These are phyloP conservation scores for Cladorhizidae sp. DNA, from an alignment of 37 sponge, comb jelly and placozoan species.

Conservation along the genomic window DNA sequence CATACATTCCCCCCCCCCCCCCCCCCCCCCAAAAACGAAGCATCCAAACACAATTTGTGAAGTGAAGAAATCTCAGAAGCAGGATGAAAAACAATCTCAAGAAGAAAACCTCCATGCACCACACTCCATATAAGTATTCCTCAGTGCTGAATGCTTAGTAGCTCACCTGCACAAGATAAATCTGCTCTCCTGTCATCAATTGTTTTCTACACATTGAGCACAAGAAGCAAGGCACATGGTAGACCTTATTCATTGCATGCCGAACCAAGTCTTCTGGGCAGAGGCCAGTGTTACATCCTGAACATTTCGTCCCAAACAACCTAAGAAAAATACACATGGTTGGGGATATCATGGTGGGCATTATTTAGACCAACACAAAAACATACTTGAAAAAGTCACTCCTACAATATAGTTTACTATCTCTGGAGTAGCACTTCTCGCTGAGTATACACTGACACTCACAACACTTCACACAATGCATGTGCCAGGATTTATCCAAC, in stretches of 20 bases:
- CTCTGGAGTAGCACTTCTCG: conserved; percentile 92
- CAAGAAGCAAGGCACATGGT: conserved; percentile 72
- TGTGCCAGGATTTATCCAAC: conserved; percentile 88
- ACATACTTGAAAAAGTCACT: conserved; percentile 89
- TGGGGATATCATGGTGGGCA: neutral
- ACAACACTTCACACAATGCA: conserved; percentile 85
- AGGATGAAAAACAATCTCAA: no score
- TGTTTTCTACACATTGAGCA: conserved; percentile 72
- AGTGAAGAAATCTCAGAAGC: no score
- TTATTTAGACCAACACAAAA: neutral
- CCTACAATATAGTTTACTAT: conserved; percentile 85
- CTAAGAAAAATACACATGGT: no score
- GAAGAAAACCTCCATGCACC: no score
- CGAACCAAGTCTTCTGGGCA: conserved; percentile 85
- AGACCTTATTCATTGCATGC: conserved; percentile 71
- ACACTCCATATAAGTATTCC: no score
- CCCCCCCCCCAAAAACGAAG: no score
- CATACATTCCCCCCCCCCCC: no score
- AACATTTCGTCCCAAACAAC: conserved; percentile 76
- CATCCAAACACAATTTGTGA: no score
- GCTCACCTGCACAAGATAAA: conserved; percentile 75
- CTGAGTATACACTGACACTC: conserved; percentile 83
- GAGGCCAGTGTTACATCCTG: conserved; percentile 65
- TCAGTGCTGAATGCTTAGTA: neutral
- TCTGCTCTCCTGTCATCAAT: conserved; percentile 76